These are phyloP conservation scores for Neodiprion virginianus DNA, from an alignment of 1,140 invertebrate genomes.

Conservation along the genomic window DNA sequence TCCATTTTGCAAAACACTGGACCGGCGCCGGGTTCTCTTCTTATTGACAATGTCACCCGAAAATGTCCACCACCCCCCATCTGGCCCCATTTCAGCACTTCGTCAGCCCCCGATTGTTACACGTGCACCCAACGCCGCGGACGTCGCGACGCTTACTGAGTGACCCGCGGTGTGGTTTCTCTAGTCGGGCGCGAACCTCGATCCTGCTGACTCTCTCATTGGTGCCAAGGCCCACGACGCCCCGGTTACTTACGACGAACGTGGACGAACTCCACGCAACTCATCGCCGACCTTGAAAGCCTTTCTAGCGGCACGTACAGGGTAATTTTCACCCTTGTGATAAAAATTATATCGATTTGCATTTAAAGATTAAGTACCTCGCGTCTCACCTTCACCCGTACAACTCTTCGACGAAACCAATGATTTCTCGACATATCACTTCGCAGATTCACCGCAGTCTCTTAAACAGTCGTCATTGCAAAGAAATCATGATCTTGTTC, in stretches of 20 bases:
- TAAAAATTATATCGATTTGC: background rate
- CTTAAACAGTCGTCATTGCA: too few species aligned
- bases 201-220: background rate
- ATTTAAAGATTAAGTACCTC: background rate
- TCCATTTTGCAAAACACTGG: slow-evolving; percentile 65
- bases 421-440: too few species aligned
- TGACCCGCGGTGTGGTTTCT: background rate
- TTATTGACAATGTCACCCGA: slow-evolving; percentile 59
- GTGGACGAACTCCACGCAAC: background rate
- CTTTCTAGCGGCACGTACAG: background rate
- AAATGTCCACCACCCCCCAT: slow-evolving; percentile 59
- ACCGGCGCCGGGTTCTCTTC: slow-evolving; percentile 56
- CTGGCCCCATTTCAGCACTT: slow-evolving; percentile 41
- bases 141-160: slow-evolving; percentile 49
- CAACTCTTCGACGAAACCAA: too few species aligned
- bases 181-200: background rate
- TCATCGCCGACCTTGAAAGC: background rate
- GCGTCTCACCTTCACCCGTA: too few species aligned
- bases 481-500: too few species aligned
- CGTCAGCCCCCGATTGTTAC: slow-evolving; percentile 11
- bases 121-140: slow-evolving; percentile 28
- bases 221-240: background rate
- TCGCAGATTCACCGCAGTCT: too few species aligned
- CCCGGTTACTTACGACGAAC: background rate
- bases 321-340: background rate